Base-by-base conservation (phyloP, 2,113 vertebrate genomes). In the Pyrgilauda ruficollis region DNA sequence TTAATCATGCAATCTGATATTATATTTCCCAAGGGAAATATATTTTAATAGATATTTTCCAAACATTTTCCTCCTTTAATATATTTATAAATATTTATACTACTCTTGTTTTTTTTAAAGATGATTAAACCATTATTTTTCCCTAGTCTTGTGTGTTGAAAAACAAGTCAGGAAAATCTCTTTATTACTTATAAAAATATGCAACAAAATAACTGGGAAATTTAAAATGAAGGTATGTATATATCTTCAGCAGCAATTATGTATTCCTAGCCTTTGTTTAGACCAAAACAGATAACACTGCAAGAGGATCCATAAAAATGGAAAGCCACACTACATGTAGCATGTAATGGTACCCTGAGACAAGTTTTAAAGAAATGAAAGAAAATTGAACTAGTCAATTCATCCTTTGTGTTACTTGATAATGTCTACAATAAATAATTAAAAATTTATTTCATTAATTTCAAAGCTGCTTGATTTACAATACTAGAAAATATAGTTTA, bases 1-100 rank as follows among this genome's bases (percentile, higher is more conserved):
- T 96, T 91, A 93, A 94, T 90, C 39, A 90, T 83, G 47, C 33
- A 87, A 91, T 24, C 17, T 90, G 61, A 88, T 89, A 93, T 62
- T 77, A 24, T 72, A 93, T 64, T 76, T 95, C 63, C 77, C 50
- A 62, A 66, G 46, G 63, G 84, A 85, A 95, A 83, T 92, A 94
- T 53, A 91, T 64, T 87, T 94, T 83, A 89, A 84, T 73, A 94
- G 52, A 66, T 73, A 21, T 91, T 95, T 87, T 76, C 43, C 8
- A 31, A 95, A 93, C 11, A 39, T 88, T 87, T 94, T 66, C 13
- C 14, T 91, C 33, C 55, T 87, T 87, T 73, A 84, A 85, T 69
- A 76, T 82, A 87, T 79, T 94, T 85, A 44, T 35, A 90, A 94
- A 89, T 88, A 52, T 91, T 93, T 75, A 19, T 64, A 47, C 23